Evolutionary conservation across 2,888 invertebrate species (phyloP), one percentile per base, ranked within the genome.

Genomic region (Tenthredo mesomela): DNA sequence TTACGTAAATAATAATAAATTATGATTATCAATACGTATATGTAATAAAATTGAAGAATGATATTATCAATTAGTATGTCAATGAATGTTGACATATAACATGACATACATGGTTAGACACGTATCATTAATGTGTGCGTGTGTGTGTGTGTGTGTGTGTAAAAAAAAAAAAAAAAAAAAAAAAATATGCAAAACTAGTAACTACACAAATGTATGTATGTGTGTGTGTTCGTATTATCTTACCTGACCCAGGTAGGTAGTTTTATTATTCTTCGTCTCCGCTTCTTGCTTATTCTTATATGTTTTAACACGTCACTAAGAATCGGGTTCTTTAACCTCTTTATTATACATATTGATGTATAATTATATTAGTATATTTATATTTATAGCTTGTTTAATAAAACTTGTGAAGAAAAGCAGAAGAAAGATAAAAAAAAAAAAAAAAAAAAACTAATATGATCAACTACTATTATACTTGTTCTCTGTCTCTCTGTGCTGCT

Each of bases 321-420:
- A 54, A 54, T 54, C 54, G n/a, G 54, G 54, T 54, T n/a, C 54
- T 54, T 54, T 54, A 54, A 54, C 54, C 54, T 54, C 54, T 54
- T 54, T 54, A n/a, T n/a, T 54, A 54, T n/a, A n/a, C 54, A 54
- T 54, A 5, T 54, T 54, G n/a, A n/a, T 54, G 18, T 54, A 54
- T 54, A 54, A n/a, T 50, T 18, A 5, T 50, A n/a, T 54, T 54
- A 1, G 54, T 4, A n/a, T 54, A 54, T 54, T 54, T n/a, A 54
- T n/a, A 54, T 54, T 54, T n/a, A 6, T n/a, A 54, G n/a, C 2
- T 54, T 6, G n/a, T 54, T 54, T n/a, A n/a, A 54, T 54, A 29
- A 1, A 29, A 29, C 29, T 29, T 29, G 29, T 2, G 29, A 29
- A 29, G 29, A 29, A 29, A 1, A n/a, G n/a, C n/a, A n/a, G n/a